Evolutionary conservation across 2,888 invertebrate genomes (phyloP).

Genomic region (Drosophila rellima): DNA sequence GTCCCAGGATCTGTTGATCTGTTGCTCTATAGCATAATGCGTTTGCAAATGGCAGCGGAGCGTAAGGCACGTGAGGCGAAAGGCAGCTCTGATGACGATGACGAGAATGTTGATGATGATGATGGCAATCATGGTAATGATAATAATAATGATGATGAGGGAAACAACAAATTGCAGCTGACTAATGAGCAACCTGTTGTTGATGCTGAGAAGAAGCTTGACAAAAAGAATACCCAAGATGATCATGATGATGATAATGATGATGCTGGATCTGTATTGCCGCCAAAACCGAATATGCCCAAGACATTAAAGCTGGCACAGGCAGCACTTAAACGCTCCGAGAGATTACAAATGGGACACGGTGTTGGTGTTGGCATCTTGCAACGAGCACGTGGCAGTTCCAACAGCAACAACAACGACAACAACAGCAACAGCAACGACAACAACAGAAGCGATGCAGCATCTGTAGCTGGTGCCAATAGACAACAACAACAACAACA

Average conservation of each 20-base stretch:
- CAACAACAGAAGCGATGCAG: background rate
- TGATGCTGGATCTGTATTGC: background rate
- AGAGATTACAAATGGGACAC: background rate
- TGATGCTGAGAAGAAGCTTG: background rate
- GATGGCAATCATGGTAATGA: background rate
- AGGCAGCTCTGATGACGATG: background rate
- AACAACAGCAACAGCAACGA: no score
- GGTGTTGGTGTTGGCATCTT: background rate
- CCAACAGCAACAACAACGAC: background rate
- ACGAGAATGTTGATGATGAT: background rate
- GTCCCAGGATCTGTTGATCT: conserved; percentile 89
- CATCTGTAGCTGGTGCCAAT: background rate
- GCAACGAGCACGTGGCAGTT: background rate
- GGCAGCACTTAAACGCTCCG: conserved; percentile 4
- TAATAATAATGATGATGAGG: background rate
- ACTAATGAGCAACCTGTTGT: no score
- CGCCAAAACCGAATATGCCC: conserved; percentile 5
- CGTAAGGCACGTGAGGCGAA: conserved; percentile 4
- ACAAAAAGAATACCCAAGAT: no score
- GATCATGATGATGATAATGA: background rate
- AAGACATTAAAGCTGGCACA: conserved; percentile 14
- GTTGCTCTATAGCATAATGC: conserved; percentile 85
- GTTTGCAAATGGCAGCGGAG: conserved; percentile 20
- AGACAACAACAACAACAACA: conserved; percentile 11
- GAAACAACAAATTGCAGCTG: background rate